Evolutionary conservation across 2,113 vertebrate genomes (phyloP).

Genomic region (Panurus biarmicus): DNA sequence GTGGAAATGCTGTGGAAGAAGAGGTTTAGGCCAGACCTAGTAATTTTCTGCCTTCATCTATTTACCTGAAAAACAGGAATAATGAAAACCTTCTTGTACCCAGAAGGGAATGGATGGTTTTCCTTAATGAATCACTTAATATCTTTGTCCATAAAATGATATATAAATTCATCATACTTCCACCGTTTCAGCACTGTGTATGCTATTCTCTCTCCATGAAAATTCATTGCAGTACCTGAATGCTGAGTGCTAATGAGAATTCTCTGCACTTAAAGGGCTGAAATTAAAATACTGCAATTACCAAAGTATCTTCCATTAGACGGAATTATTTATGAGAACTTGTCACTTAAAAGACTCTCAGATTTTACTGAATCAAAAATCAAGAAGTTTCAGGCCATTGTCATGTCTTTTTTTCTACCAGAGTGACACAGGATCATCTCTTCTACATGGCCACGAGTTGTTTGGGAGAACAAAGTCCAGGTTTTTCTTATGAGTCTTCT

Average conservation of each 20-base stretch:
- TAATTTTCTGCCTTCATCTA: background rate
- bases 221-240: slow-evolving; percentile 17
- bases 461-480: background rate
- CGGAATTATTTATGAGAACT: slow-evolving; percentile 51
- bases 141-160: background rate
- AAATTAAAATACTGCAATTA: slow-evolving; percentile 40
- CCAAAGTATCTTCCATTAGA: slow-evolving; percentile 11
- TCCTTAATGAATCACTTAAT: background rate
- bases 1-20: background rate
- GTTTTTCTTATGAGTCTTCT: background rate
- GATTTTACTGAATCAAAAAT: slow-evolving; percentile 19
- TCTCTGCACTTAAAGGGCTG: slow-evolving; percentile 22
- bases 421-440: background rate
- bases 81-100: background rate
- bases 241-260: slow-evolving; percentile 15
- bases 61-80: background rate
- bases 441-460: background rate
- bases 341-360: background rate
- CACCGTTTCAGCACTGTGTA: background rate
- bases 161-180: background rate
- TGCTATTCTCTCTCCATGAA: background rate
- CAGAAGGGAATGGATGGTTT: background rate
- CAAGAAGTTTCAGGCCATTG: background rate
- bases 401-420: background rate
- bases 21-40: background rate